Evolutionary conservation across 2,113 vertebrate species (phyloP), one percentile per base, ranked within the genome.

Genomic region (Pachypanchax playfairii): DNA sequence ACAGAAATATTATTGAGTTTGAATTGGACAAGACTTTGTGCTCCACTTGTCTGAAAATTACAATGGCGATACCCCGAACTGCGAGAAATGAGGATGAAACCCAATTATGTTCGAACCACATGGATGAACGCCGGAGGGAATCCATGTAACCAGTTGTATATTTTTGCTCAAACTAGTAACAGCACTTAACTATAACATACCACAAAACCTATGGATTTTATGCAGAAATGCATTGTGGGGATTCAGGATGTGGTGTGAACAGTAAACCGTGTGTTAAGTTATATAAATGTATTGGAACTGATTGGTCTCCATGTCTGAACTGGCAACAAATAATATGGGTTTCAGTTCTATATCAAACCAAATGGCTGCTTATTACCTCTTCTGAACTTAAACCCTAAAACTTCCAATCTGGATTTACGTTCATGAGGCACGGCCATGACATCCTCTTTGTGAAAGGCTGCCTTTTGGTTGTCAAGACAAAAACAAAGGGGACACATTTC

Each of bases 1-100:
- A 84, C 74, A 80, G 80, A 66, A 43, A 71, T 85, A 73, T 92
- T 91, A 93, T 92, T 84, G 82, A 90, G 87, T 92, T 92, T 92
- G 87, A 84, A 92, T 89, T 84, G 88, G 91, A 90, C 89, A 73
- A 84, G 79, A 83, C 78, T 87, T 91, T 85, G 82, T 66, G 57
- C 75, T 82, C 86, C 90, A 87, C 88, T 87, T 82, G 82, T 84
- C 80, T 80, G 76, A 88, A 84, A 86, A 83, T 87, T 88, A 86
- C 75, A 80, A 84, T 69, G 71, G 84, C 61, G 73, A 87, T 82
- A 78, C 70, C 51, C 77, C 31, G 64, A 88, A 85, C 78, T 82
- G 82, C 65, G 39, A 83, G 78, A 88, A 87, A 87, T 86, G 75
- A 83, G 59, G 20, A 33, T 35, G 15, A 80, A 88, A 91, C 79